Evolutionary conservation across 2,888 invertebrate genomes (phyloP).

Genomic region (Venusia cambrica): DNA sequence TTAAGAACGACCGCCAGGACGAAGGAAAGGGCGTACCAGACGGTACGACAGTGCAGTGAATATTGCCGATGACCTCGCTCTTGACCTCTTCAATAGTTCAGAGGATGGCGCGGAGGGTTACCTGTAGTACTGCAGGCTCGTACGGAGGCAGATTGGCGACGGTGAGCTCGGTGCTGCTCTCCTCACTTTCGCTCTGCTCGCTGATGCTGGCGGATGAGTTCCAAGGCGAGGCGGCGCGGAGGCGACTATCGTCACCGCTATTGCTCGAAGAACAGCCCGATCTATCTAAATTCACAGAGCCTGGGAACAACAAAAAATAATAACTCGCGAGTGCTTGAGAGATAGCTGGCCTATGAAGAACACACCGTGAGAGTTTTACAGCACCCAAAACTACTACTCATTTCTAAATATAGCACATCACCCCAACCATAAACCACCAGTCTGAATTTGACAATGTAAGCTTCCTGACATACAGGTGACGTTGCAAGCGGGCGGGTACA

Average conservation of each 20-base stretch:
- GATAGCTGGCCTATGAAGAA: too few relatives aligned
- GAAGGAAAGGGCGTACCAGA: too few relatives aligned
- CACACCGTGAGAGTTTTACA: too few relatives aligned
- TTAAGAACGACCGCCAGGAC: too few relatives aligned
- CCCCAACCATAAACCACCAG: too few relatives aligned
- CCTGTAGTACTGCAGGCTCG: slow-evolving; percentile 59
- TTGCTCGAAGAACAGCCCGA: slow-evolving; percentile 70
- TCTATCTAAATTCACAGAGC: slow-evolving; percentile 59
- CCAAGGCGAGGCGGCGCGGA: slow-evolving; percentile 68
- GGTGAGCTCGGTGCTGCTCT: slow-evolving; percentile 58
- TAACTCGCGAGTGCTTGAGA: too few relatives aligned
- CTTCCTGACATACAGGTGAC: too few relatives aligned
- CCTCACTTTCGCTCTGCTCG: slow-evolving; percentile 67
- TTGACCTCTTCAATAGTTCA: not conserved
- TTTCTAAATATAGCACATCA: too few relatives aligned
- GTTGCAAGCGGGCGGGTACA: too few relatives aligned
- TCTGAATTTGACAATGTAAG: too few relatives aligned
- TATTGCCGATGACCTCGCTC: slow-evolving; percentile 1
- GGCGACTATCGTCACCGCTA: slow-evolving; percentile 59
- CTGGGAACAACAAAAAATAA: slow-evolving; percentile 34
- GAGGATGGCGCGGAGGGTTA: slow-evolving; percentile 18
- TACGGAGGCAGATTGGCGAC: slow-evolving; percentile 66
- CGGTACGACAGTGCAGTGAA: too few relatives aligned
- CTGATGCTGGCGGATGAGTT: slow-evolving; percentile 69
- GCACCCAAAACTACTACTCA: too few relatives aligned